A percentile compares a stretch with the other conserved stretches of the same genome.
phyloP scores from a whole-genome alignment of 2,113 vertebrate genomes.

The Macrotis lagotis region DNA sequence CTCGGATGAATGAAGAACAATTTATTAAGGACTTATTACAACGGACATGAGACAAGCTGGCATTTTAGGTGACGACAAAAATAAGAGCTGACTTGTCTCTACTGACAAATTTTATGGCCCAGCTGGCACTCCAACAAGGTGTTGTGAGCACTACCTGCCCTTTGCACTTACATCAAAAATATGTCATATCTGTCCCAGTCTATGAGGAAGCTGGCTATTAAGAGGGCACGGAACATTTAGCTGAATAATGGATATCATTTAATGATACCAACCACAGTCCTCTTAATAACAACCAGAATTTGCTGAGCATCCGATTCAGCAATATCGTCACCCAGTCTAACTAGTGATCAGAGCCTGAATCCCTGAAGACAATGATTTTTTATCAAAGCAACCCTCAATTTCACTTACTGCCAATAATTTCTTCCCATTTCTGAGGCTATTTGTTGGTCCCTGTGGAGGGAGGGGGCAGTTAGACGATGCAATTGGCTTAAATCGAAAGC shows the following conservation, averaged over 20 bases:
- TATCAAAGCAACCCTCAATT: constrained; percentile 48
- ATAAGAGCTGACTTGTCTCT: background rate
- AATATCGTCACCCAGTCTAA: constrained; percentile 49
- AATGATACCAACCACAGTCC: constrained; percentile 48
- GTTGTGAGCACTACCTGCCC: background rate
- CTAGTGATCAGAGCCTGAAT: constrained; percentile 46
- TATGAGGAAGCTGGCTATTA: constrained; percentile 22
- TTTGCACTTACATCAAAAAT: background rate
- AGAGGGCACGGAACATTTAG: constrained; percentile 30
- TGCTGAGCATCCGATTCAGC: constrained; percentile 44
- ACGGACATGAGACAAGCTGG: background rate
- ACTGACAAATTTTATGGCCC: background rate
- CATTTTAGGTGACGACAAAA: background rate
- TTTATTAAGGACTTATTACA: background rate
- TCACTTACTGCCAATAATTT: constrained; percentile 46
- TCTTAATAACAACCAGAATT: constrained; percentile 58
- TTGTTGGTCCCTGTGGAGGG: constrained; percentile 53
- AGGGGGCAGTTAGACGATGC: constrained; percentile 28
- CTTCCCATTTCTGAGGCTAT: constrained; percentile 62
- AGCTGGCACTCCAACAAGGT: background rate
- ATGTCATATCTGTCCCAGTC: background rate
- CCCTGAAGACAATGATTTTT: constrained; percentile 63
- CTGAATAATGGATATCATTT: constrained; percentile 28
- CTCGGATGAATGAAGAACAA: background rate
- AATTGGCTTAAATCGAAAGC: constrained; percentile 49